phyloP scores from a whole-genome alignment of 2,113 vertebrate species.

The Rhinoderma darwinii region DNA sequence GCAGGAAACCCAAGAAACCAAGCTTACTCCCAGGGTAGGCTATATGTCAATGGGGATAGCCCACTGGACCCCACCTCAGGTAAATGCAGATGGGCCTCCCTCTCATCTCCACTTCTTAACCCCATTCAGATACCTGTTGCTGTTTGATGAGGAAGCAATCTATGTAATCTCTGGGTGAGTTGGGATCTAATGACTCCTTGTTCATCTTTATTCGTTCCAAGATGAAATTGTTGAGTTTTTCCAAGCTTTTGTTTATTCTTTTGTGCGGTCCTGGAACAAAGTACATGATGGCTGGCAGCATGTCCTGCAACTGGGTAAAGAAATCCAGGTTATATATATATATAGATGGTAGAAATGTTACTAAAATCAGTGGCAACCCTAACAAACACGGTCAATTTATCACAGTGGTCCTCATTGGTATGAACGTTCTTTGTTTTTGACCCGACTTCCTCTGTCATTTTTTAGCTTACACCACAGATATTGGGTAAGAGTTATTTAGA shows the following conservation, averaged over 20 bases:
- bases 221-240: constrained; percentile 64
- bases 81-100: no score
- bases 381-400: no score
- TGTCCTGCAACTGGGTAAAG: constrained; percentile 60
- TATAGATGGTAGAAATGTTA: no score
- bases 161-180: constrained; percentile 75
- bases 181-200: constrained; percentile 69
- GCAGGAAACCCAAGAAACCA: no score
- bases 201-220: constrained; percentile 71
- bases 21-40: not conserved
- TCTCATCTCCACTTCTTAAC: no score
- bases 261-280: constrained; percentile 75
- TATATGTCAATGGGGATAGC: not conserved
- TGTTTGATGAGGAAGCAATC: constrained; percentile 80
- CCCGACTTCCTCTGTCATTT: no score
- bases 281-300: constrained; percentile 73
- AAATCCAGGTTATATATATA: not conserved
- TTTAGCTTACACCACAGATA: no score
- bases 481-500: no score
- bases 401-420: no score
- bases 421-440: no score
- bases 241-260: fast-evolving
- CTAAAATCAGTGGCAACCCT: not conserved
- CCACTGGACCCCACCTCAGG: not conserved
- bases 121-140: constrained; percentile 59